Percentiles rank a stretch among this genome's conserved stretches.
Conservation (phyloP, 1,140 invertebrate genomes). For the Euwallacea fornicatus region DNA sequence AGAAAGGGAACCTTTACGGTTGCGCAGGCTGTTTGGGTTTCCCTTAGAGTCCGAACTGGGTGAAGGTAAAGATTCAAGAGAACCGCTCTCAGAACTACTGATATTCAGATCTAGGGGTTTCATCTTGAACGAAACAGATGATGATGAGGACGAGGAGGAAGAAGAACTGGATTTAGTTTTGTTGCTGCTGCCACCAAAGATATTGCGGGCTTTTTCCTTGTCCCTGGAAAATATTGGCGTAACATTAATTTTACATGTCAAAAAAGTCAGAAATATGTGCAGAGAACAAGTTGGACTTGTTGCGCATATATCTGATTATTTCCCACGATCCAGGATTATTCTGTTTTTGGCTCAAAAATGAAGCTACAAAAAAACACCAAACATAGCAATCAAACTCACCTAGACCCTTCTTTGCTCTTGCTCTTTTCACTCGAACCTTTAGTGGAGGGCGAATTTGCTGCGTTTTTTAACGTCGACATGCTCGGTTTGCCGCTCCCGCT, state of each 20-base stretch:
- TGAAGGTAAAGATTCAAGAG: slow-evolving; percentile 57
- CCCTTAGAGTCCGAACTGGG: slow-evolving; percentile 56
- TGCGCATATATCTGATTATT: too few relatives aligned
- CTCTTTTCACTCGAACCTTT: slow-evolving; percentile 52
- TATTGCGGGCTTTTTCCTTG: slow-evolving; percentile 61
- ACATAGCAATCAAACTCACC: not conserved
- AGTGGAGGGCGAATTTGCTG: slow-evolving; percentile 64
- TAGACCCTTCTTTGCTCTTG: slow-evolving; percentile 54
- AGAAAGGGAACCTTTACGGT: slow-evolving; percentile 76
- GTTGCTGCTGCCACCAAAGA: slow-evolving; percentile 59
- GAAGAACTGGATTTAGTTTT: slow-evolving; percentile 63
- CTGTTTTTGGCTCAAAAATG: too few relatives aligned
- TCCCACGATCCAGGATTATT: too few relatives aligned
- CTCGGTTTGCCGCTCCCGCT: slow-evolving; percentile 81
- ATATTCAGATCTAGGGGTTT: slow-evolving; percentile 67
- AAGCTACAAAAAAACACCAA: too few relatives aligned
- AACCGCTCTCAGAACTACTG: slow-evolving; percentile 15
- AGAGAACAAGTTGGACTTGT: too few relatives aligned
- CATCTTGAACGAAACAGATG: slow-evolving; percentile 60
- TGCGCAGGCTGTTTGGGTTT: slow-evolving; percentile 39
- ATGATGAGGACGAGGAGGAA: slow-evolving; percentile 37
- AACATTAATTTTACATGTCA: too few relatives aligned
- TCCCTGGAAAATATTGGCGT: slow-evolving; percentile 52
- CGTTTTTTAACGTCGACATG: slow-evolving; percentile 83
- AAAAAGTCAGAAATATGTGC: too few relatives aligned